These are phyloP conservation scores for Trachythela sp. DNA, from an alignment of 64 coral and sea anemone genomes.

Conservation along the genomic window DNA sequence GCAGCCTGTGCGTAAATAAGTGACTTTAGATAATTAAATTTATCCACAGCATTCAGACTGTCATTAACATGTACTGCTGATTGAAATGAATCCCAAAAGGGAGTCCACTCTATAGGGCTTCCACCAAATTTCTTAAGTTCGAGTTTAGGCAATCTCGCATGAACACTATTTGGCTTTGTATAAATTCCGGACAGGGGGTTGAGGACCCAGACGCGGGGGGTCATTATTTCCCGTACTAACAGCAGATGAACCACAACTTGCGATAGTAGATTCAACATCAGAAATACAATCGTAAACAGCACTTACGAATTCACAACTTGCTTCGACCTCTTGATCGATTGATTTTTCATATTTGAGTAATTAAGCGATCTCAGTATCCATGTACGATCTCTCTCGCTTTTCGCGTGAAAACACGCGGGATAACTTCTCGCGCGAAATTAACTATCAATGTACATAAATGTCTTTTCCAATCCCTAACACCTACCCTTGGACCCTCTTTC, in stretches of 20 bases:
- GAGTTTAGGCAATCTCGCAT: conserved; percentile 44
- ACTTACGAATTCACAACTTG: conserved; percentile 19
- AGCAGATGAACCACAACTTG: not conserved
- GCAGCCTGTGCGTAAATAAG: not conserved
- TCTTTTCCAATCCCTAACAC: no score
- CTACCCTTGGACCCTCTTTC: no score
- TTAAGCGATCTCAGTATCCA: no score
- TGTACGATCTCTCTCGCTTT: no score
- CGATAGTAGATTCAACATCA: not conserved
- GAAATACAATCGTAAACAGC: conserved; percentile 1
- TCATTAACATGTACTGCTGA: conserved; percentile 19
- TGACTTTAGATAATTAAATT: conserved; percentile 44
- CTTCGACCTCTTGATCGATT: not conserved
- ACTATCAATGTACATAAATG: no score
- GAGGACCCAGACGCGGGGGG: not conserved
- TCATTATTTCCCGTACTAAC: not conserved
- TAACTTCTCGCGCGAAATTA: no score
- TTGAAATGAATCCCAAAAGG: conserved; percentile 44
- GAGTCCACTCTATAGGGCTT: not conserved
- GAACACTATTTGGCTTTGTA: not conserved
- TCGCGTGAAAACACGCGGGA: no score
- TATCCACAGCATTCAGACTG: conserved; percentile 7
- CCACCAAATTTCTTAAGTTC: conserved; percentile 36
- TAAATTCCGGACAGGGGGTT: not conserved
- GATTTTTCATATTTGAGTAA: no score